Base-by-base conservation (phyloP, 2,888 invertebrate species). In the Odontomyia ornata region DNA sequence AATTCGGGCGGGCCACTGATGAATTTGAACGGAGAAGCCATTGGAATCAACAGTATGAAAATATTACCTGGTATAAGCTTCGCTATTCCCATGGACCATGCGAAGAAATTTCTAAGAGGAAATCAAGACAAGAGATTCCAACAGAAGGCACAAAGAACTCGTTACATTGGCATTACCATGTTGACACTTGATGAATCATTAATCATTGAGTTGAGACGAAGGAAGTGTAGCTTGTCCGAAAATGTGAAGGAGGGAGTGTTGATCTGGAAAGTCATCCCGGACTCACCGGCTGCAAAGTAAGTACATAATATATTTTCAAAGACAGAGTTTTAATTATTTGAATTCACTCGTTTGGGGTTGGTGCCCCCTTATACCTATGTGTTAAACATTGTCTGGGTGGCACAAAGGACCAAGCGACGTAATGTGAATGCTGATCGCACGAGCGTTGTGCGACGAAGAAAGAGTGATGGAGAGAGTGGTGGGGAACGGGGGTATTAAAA, bases 1-100 rank as follows among this genome's bases (percentile, higher is more conserved):
- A 98, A 98, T 88, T 97, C 97, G 15, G 98, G 98, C 0, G 98
- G 98, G 0, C 98, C 98, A 0, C 86, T 98, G 1, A 93, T 98
- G 0, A 97, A 98, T 87, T 86, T 98, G 82, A 95, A 97, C 82
- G 97, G 97, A 0, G 96, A 97, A 86, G 97, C 94, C 0, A 96
- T 98, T 81, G 98, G 98, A 0, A 94, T 97, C 1, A 97, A 96
- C 84, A 93, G 94, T 46, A 95, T 97, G 94, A 96, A 95, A 86
- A 94, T 96, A 15, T 94, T 96, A 0, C 91, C 95, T 0, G 98
- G 98, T 13, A 97, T 98, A 80, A 97, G 97, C 0, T 98, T 98
- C 86, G 97, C 98, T 0, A 97, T 98, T 84, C 98, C 98, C 7
- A 93, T 94, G 67, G 93, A 94, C 84, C 93, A 94, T 84, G 97